Base-by-base conservation (phyloP, 2,797 vertebrate species). In the Danio jaintianensis region DNA sequence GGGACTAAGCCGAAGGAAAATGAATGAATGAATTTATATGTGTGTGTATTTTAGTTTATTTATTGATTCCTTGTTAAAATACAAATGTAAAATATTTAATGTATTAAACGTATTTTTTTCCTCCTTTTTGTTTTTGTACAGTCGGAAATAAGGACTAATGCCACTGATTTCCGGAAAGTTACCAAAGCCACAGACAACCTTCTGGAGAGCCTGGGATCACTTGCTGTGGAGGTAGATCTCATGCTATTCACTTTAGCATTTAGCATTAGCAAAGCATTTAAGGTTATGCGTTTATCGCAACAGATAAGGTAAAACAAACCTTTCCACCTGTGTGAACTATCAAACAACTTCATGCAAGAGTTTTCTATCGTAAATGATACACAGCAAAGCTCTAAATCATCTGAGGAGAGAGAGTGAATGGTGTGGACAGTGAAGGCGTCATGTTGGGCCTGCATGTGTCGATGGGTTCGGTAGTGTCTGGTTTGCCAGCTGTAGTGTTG, bases 181-280 rank as follows among this genome's bases (percentile, higher is more conserved):
- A 86, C 91, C 53, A 92, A 84, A 88, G 95, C 96, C 11, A 93
- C 95, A 45, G 92, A 94, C 88, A 88, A 86, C 9, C 89, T 98
- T 71, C 89, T 95, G 88, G 92, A 94, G 29, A 97, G 94, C 85
- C 43, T 98, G 58, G 92, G 93, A n/a, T 92, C 86, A 0, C 92
- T 98, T 80, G 90, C 96, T 3, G 92, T 95, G 22, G 96, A 98
- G 96, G 97, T 98, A 93, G 87, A 91, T 9, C 20, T 62, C 16
- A 16, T 20, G 43, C 42, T 13, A 12, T 43, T 62, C 4, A 61
- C 22, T 64, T 38, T 47, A 48, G 62, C 69, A 42, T 43, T 64
- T 63, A 59, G 10, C 20, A n/a, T 38, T 56, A 6, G 48, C 22
- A 58, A 40, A 53, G 11, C 58, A 48, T 73, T 45, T 45, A 45